Evolutionary conservation across 2,797 vertebrate species (phyloP).

Genomic region (Coregonus sp.): DNA sequence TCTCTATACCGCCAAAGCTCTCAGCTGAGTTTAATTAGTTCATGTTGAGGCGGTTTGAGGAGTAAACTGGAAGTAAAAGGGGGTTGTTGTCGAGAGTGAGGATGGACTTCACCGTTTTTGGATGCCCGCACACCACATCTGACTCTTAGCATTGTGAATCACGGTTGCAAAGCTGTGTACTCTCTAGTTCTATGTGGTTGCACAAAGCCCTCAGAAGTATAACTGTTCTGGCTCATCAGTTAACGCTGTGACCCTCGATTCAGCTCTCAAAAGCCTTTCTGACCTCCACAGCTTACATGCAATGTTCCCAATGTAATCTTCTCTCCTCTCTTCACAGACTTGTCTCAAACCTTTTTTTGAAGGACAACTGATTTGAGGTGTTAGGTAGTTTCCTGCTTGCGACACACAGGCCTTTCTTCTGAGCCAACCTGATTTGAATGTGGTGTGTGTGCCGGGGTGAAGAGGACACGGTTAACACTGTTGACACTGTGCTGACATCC

Average conservation of each 20-base stretch:
- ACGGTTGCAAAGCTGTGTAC: background rate
- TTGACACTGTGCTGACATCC: constrained; percentile 51
- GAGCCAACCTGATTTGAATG: background rate
- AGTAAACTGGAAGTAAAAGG: background rate
- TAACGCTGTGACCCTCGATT: background rate
- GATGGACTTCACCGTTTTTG: background rate
- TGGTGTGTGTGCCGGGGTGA: constrained; percentile 30
- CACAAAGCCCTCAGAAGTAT: background rate
- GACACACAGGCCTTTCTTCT: constrained; percentile 25
- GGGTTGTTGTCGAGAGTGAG: background rate
- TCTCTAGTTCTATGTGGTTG: background rate
- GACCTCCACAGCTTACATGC: background rate
- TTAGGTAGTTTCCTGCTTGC: background rate
- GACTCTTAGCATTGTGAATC: constrained; percentile 8
- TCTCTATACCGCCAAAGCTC: constrained; percentile 50
- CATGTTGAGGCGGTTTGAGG: constrained; percentile 41
- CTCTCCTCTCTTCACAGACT: background rate
- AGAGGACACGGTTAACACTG: constrained; percentile 34
- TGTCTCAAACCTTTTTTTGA: background rate
- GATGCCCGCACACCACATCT: background rate
- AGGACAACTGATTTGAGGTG: background rate
- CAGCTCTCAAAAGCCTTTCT: background rate
- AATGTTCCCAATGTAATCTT: no score
- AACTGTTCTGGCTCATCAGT: background rate
- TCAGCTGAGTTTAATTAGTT: constrained; percentile 49